phyloP scores from a whole-genome alignment of 2,113 vertebrate species.

The Myotis lucifugus region DNA sequence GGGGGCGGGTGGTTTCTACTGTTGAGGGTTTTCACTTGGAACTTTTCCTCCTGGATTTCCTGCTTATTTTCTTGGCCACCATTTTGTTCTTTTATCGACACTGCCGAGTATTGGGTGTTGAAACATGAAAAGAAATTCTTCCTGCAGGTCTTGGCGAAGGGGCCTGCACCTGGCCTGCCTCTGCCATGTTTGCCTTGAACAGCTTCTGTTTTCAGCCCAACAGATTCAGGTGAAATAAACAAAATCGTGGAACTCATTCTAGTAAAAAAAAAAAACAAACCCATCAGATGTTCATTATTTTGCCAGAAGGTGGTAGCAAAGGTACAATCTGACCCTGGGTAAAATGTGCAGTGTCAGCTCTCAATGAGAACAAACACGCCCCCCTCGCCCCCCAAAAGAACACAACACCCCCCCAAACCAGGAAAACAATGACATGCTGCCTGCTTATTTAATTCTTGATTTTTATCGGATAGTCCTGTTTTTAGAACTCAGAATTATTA shows the following conservation, averaged over 20 bases:
- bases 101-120: background rate
- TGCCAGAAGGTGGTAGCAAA: constrained; percentile 84
- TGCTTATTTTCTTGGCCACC: background rate
- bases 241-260: background rate
- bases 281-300: constrained; percentile 9
- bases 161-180: background rate
- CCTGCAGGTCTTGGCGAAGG: background rate
- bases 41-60: background rate
- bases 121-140: background rate
- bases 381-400: background rate
- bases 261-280: background rate
- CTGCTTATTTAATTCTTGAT: constrained; percentile 4
- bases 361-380: background rate
- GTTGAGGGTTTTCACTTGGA: background rate
- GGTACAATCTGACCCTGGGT: constrained; percentile 44
- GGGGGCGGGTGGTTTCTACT: background rate
- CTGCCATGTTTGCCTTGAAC: background rate
- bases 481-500: background rate
- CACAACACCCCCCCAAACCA: background rate
- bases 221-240: background rate
- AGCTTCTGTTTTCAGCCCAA: background rate
- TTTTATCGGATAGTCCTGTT: constrained; percentile 8
- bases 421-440: background rate
- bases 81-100: background rate
- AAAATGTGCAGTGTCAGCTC: background rate